phyloP scores from a whole-genome alignment of 2,113 vertebrate species.

The Oreochromis niloticus region DNA sequence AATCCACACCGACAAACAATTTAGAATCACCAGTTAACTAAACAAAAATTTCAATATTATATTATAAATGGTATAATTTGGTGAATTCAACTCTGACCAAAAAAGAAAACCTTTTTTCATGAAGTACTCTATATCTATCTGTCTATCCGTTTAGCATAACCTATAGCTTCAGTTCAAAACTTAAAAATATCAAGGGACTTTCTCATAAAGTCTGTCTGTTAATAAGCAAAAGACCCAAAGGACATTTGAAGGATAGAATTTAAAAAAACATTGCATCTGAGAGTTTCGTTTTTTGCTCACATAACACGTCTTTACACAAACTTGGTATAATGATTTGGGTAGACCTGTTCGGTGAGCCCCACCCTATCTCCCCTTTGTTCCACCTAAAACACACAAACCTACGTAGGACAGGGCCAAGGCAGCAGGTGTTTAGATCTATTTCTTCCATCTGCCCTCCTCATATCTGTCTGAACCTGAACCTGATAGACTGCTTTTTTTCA shows the following conservation, averaged over 20 bases:
- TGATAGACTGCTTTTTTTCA: background rate
- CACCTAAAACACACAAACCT: slow-evolving; percentile 11
- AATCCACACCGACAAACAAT: background rate
- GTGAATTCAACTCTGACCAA: background rate
- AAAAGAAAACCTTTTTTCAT: background rate
- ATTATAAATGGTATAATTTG: background rate
- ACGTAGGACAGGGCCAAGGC: background rate
- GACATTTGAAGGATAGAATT: background rate
- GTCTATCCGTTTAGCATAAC: background rate
- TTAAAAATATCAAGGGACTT: background rate
- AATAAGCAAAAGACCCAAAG: background rate
- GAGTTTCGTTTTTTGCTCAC: background rate
- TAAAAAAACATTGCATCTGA: background rate
- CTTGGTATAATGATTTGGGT: slow-evolving; percentile 15
- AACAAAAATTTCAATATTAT: background rate
- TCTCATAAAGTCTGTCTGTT: background rate
- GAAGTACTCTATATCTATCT: background rate
- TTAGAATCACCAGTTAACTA: background rate
- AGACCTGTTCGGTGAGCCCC: slow-evolving; percentile 45
- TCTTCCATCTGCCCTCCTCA: slow-evolving; percentile 5
- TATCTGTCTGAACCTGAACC: slow-evolving; percentile 11
- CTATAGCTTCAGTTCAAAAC: background rate
- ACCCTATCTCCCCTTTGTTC: slow-evolving; percentile 26
- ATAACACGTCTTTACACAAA: background rate
- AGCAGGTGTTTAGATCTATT: slow-evolving; percentile 36